phyloP scores from a whole-genome alignment of 1,140 invertebrate species.

The Pachyrhynchus sulphureomaculatus region DNA sequence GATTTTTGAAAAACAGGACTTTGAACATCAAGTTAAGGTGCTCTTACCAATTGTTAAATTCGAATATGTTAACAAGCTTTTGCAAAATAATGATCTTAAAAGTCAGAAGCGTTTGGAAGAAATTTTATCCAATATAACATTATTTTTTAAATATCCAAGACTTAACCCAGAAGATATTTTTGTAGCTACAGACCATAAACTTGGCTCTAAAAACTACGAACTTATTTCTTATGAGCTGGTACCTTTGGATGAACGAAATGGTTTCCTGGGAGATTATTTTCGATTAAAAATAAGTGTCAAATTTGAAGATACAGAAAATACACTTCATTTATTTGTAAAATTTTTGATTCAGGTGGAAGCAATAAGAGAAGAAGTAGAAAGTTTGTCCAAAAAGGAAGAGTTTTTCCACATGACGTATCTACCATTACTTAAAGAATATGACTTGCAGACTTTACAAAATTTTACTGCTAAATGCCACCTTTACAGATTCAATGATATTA shows the following conservation, averaged over 20 bases:
- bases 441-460: not conserved
- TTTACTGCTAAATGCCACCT: conserved; percentile 12
- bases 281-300: not conserved
- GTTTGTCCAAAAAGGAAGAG: conserved; percentile 13
- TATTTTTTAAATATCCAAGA: too few relatives aligned
- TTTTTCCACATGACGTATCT: conserved; percentile 11
- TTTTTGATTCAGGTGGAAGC: not conserved
- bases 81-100: too few relatives aligned
- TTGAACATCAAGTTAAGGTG: too few relatives aligned
- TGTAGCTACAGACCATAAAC: not conserved
- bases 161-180: conserved; percentile 14
- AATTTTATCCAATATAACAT: conserved; percentile 1
- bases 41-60: too few relatives aligned
- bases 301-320: not conserved
- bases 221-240: conserved; percentile 9
- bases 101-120: conserved; percentile 37
- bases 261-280: conserved; percentile 16
- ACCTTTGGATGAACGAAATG: conserved; percentile 5
- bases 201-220: not conserved
- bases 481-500: not conserved
- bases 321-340: conserved; percentile 5
- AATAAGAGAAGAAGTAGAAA: not conserved
- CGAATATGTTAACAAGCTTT: not conserved
- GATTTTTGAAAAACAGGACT: not conserved
- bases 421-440: not conserved